Base-by-base conservation (phyloP, 2,113 vertebrate genomes). In the Lutjanus erythropterus region DNA sequence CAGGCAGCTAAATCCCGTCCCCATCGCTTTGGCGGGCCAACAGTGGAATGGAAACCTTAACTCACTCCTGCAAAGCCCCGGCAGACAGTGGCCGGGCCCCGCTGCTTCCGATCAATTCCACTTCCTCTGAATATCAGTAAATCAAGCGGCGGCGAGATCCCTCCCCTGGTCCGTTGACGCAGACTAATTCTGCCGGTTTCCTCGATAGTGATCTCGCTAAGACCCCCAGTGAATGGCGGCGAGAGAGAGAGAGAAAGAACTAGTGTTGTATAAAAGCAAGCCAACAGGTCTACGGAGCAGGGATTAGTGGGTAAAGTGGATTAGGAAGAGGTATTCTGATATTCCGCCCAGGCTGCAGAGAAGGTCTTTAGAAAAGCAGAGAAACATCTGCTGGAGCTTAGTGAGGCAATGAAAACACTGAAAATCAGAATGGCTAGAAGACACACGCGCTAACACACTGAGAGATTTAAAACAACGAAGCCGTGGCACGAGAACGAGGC, bases 301-400 rank as follows among this genome's bases (percentile, higher is more conserved):
- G 90, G 92, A 94, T 93, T 93, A 93, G 91, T 71, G 89, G 89
- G 89, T 90, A 94, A 93, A 93, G 91, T 93, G 92, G 93, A 93
- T 93, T 93, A 93, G 89, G 88, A 88, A 91, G 88, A 87, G 88
- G 86, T 90, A 89, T 91, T 92, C 88, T 87, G 92, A 94, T 92
- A 89, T 92, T 94, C 89, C 86, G 85, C 91, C 91, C 88, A 89
- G 91, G 89, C 93, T 89, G 88, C 87, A 23, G 87, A 87, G 88
- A 88, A 90, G 87, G 88, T 92, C 91, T 93, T 94, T 94, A 93
- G 91, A 92, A 94, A 92, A 91, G 86, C 84, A 84, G 73, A 86
- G 91, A 84, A 91, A 94, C 91, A 94, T 94, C 94, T 94, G 93
- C 91, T 91, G 87, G 82, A 90, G 92, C 93, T 93, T 94, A 94